A percentile compares a stretch with the other conserved stretches of the same genome.
Conservation (phyloP, 2,888 invertebrate species). For the Phengaris alcon region DNA sequence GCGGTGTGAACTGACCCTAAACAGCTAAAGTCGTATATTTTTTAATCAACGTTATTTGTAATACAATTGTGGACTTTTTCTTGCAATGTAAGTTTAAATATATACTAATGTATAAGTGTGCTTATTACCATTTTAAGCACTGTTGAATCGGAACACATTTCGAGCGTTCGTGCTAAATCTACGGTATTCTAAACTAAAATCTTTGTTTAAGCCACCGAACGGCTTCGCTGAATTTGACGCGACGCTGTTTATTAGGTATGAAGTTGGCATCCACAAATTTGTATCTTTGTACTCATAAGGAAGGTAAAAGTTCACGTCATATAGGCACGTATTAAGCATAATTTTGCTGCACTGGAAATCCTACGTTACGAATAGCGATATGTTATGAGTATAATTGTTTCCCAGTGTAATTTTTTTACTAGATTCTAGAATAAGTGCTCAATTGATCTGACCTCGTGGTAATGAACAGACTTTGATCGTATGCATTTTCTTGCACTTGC, state of each 20-base stretch:
- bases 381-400: conserved; percentile 1
- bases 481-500: neutral
- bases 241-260: neutral
- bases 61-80: no score
- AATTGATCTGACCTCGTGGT: conserved; percentile 8
- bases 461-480: neutral
- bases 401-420: conserved; percentile 4
- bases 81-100: no score
- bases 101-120: no score
- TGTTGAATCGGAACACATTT: no score
- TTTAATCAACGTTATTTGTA: no score
- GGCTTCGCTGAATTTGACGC: no score
- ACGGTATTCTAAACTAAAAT: no score
- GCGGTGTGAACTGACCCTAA: no score
- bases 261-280: neutral
- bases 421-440: conserved; percentile 14
- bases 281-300: neutral
- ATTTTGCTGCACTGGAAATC: neutral
- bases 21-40: no score
- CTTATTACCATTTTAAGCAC: no score
- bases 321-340: neutral
- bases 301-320: neutral
- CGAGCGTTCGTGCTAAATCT: no score
- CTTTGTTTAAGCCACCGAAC: no score
- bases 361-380: neutral